phyloP scores from a whole-genome alignment of 2,113 vertebrate genomes.

The Ceuthmochares aereus region DNA sequence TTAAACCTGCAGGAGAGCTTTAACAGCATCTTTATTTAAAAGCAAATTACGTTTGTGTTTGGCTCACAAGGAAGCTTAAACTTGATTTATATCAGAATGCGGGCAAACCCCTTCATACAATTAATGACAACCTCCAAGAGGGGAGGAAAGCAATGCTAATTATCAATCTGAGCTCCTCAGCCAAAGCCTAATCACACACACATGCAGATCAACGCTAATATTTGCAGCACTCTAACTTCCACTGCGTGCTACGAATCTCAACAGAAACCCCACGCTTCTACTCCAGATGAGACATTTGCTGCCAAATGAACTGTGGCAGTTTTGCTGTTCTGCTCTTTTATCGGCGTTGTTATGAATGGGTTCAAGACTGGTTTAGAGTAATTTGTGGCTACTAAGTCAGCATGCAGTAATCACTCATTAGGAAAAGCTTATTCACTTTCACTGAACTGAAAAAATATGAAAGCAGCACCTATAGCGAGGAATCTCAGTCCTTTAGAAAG shows the following conservation, averaged over 20 bases:
- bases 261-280: slow-evolving; percentile 15
- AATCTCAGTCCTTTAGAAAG: neutral
- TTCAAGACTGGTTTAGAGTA: slow-evolving; percentile 45
- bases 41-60: neutral
- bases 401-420: slow-evolving; percentile 41
- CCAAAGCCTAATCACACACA: neutral
- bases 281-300: slow-evolving; percentile 41
- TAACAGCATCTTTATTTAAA: neutral
- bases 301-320: slow-evolving; percentile 40
- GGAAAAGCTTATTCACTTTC: slow-evolving; percentile 31
- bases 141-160: neutral
- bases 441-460: slow-evolving; percentile 41
- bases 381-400: slow-evolving; percentile 56
- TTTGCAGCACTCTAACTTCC: neutral
- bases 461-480: slow-evolving; percentile 40
- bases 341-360: slow-evolving; percentile 11
- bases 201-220: neutral
- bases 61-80: neutral
- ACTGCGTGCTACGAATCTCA: neutral
- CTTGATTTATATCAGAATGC: neutral
- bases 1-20: neutral
- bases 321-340: slow-evolving; percentile 43
- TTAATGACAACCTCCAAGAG: neutral
- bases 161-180: neutral
- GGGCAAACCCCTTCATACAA: neutral